Conservation (phyloP, 2,113 vertebrate genomes). For the Emydura subglobosa region DNA sequence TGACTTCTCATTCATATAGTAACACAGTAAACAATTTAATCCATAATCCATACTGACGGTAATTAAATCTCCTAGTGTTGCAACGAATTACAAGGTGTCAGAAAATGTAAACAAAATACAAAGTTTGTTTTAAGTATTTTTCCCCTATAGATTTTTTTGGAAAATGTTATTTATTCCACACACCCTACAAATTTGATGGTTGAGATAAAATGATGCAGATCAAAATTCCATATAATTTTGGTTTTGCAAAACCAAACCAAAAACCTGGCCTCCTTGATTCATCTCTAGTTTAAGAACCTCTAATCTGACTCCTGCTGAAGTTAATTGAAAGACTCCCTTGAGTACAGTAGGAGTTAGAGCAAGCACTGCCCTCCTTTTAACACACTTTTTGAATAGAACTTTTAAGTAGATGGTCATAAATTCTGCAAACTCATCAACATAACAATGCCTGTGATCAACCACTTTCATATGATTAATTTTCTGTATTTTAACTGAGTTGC, state of each 20-base stretch:
- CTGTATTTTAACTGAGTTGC: not conserved
- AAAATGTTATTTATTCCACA: not conserved
- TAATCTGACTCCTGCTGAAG: not conserved
- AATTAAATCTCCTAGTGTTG: not conserved
- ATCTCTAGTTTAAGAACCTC: not conserved
- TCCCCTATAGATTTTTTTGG: not conserved
- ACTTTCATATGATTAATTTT: constrained; percentile 19
- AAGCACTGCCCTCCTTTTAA: not conserved
- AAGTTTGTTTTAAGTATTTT: not conserved
- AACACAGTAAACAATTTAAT: not conserved
- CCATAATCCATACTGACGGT: not conserved
- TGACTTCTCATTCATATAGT: not conserved
- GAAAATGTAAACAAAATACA: not conserved
- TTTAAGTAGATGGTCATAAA: not conserved
- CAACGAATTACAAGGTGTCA: not conserved
- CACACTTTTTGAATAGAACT: not conserved
- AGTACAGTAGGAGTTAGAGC: not conserved
- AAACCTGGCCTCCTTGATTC: not conserved
- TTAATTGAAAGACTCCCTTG: not conserved
- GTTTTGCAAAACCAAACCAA: not conserved
- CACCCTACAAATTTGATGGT: too few species aligned
- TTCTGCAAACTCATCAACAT: constrained; percentile 31
- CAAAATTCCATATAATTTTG: not conserved
- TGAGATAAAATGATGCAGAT: not conserved
- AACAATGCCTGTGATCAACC: constrained; percentile 55